Percentiles rank a stretch among this genome's conserved stretches.
Evolutionary conservation across 2,113 vertebrate species (phyloP).

Genomic region (Ascaphus truei): DNA sequence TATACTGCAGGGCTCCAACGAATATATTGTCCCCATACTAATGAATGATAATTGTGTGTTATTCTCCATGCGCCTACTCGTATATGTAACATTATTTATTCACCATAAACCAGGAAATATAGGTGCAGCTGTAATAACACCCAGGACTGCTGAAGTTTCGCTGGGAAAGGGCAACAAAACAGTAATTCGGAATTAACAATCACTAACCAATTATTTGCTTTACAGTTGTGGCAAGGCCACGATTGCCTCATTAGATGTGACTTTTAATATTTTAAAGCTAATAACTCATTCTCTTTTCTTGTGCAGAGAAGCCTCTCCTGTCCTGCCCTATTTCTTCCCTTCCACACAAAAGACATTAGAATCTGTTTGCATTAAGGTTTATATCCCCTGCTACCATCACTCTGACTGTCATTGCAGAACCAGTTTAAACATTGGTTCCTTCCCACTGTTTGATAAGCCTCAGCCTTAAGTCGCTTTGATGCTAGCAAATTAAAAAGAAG

Average conservation of each 20-base stretch:
- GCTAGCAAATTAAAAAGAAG: slow-evolving; percentile 47
- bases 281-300: slow-evolving; percentile 41
- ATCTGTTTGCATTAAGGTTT: slow-evolving; percentile 2
- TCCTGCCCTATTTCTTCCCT: slow-evolving; percentile 31
- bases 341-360: not conserved
- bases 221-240: not conserved
- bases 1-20: no score
- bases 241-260: not conserved
- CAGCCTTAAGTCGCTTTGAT: slow-evolving; percentile 46
- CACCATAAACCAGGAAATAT: not conserved
- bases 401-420: no score
- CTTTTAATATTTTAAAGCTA: slow-evolving; percentile 24
- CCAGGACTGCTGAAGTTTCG: not conserved
- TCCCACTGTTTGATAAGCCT: slow-evolving; percentile 56
- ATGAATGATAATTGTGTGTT: no score
- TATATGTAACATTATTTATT: not conserved
- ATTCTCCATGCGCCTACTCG: not conserved
- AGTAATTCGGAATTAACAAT: not conserved
- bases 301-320: slow-evolving; percentile 36
- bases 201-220: not conserved
- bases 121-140: not conserved
- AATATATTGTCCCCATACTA: no score
- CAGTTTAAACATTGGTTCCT: slow-evolving; percentile 57
- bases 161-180: not conserved
- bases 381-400: no score